A percentile compares a stretch with the other conserved stretches of the same genome.
These are phyloP conservation scores for Meiosimyza platycephala DNA, from an alignment of 2,888 invertebrate species.

Conservation along the genomic window DNA sequence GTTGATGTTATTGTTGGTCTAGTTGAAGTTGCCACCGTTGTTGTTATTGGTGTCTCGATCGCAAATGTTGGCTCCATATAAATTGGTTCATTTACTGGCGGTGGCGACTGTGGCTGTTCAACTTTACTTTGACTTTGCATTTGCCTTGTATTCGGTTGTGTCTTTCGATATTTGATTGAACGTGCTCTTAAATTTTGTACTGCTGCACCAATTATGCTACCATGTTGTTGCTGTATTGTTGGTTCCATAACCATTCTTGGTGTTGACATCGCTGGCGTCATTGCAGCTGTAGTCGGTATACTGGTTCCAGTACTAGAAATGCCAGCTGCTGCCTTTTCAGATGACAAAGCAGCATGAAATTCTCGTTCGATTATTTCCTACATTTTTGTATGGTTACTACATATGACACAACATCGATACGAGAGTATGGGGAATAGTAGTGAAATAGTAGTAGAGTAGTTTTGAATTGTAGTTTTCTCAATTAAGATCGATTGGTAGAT, in stretches of 20 bases:
- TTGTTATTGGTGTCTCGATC: neutral
- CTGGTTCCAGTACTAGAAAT: slow-evolving; percentile 41
- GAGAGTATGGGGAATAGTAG: slow-evolving; percentile 41
- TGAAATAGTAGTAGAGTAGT: slow-evolving; percentile 34
- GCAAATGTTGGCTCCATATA: slow-evolving; percentile 37
- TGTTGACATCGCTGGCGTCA: slow-evolving; percentile 47
- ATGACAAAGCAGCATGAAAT: slow-evolving; percentile 67
- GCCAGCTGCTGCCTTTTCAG: slow-evolving; percentile 63
- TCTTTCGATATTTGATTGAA: slow-evolving; percentile 55
- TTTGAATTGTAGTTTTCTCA: neutral
- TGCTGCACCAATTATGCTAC: slow-evolving; percentile 60
- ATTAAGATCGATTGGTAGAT: slow-evolving; percentile 6
- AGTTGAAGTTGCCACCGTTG: neutral
- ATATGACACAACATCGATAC: slow-evolving; percentile 47
- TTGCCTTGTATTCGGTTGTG: slow-evolving; percentile 36
- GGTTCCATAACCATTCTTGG: slow-evolving; percentile 31
- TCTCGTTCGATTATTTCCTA: slow-evolving; percentile 67
- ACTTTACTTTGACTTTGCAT: slow-evolving; percentile 39
- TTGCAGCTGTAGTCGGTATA: slow-evolving; percentile 44
- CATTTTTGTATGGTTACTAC: slow-evolving; percentile 53
- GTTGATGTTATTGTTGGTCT: slow-evolving; percentile 6
- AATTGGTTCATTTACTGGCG: slow-evolving; percentile 24
- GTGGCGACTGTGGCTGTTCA: slow-evolving; percentile 34
- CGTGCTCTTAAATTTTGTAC: slow-evolving; percentile 60
- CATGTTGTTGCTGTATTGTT: slow-evolving; percentile 56